Percentiles rank a stretch among this genome's conserved stretches.
Conservation (phyloP, 2,797 vertebrate genomes). For the Coreius guichenoti region DNA sequence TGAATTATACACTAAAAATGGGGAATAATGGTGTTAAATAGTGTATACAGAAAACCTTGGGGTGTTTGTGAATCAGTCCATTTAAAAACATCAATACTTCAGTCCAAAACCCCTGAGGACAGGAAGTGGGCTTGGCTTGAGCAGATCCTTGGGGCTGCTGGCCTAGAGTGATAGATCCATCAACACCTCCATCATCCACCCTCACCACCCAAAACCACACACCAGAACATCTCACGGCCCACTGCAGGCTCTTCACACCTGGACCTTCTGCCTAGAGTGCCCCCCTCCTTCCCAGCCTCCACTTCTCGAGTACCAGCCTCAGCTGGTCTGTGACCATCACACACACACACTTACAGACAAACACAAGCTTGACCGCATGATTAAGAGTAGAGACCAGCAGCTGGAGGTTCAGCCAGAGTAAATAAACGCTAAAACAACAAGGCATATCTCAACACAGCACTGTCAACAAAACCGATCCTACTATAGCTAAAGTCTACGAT, state of each 20-base stretch:
- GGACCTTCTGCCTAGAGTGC: constrained; percentile 67
- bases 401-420: constrained; percentile 74
- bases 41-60: not conserved
- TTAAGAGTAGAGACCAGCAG: constrained; percentile 74
- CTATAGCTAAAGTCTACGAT: constrained; percentile 56
- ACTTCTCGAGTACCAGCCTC: constrained; percentile 58
- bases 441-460: constrained; percentile 65
- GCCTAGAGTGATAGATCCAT: constrained; percentile 71
- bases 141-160: constrained; percentile 63
- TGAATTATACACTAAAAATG: not conserved
- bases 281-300: constrained; percentile 44
- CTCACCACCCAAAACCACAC: constrained; percentile 54
- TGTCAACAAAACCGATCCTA: constrained; percentile 69
- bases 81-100: constrained; percentile 48
- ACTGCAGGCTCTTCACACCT: constrained; percentile 71
- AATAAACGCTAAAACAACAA: constrained; percentile 74
- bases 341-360: constrained; percentile 59
- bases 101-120: constrained; percentile 49
- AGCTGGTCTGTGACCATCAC: constrained; percentile 66
- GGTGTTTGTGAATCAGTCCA: constrained; percentile 39
- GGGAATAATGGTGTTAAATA: not conserved
- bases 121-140: constrained; percentile 59
- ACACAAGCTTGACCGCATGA: constrained; percentile 67
- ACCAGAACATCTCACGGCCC: constrained; percentile 63
- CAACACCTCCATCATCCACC: constrained; percentile 72